Evolutionary conservation across 2,797 vertebrate species (phyloP).

Genomic region (Natrix natrix): DNA sequence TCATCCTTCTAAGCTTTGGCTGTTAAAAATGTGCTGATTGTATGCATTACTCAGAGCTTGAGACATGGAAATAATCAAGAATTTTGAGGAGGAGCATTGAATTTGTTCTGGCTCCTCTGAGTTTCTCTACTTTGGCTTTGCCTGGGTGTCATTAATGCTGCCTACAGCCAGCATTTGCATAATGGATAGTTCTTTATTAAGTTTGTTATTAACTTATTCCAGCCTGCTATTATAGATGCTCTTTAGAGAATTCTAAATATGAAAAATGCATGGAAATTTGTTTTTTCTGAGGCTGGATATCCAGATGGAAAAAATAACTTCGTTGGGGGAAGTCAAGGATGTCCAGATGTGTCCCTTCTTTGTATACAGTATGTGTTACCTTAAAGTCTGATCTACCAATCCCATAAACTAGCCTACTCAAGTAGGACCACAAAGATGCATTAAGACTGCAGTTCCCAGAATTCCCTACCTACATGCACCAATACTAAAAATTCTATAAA

Average conservation of each 20-base stretch:
- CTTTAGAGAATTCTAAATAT: slow-evolving; percentile 11
- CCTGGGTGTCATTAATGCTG: neutral
- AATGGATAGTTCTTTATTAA: slow-evolving; percentile 6
- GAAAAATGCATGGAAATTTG: neutral
- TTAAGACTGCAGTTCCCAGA: neutral
- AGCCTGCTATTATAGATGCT: neutral
- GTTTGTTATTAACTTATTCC: slow-evolving; percentile 1
- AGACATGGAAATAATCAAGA: neutral
- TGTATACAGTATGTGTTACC: neutral
- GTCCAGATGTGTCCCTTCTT: neutral
- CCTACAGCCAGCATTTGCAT: neutral
- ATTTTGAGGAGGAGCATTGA: neutral
- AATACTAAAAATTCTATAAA: neutral
- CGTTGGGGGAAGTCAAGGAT: neutral
- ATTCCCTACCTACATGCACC: neutral
- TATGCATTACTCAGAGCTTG: neutral
- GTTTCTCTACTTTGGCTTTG: neutral
- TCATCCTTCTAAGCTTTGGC: no score
- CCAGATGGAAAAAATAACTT: neutral
- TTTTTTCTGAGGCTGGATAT: neutral
- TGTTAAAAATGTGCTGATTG: neutral
- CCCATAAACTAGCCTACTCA: no score
- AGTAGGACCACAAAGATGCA: neutral
- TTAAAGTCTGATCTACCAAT: neutral
- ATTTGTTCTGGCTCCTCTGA: neutral